Evolutionary conservation across 2,113 vertebrate species (phyloP), one percentile per base, ranked within the genome.

Genomic region (Accipiter virgatus): DNA sequence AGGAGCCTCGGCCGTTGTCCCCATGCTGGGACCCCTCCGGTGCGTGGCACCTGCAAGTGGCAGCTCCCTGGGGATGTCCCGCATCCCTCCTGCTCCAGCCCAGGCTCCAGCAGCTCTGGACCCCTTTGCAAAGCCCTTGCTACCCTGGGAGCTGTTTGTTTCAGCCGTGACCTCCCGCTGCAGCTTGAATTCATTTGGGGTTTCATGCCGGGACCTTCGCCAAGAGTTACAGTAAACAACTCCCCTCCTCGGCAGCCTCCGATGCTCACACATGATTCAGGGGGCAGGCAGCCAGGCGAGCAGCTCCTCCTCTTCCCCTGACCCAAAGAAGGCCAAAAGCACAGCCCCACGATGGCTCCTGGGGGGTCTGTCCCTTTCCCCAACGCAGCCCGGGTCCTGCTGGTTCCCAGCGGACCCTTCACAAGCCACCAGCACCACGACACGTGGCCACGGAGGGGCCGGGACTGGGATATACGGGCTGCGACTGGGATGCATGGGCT

Each of bases 141-240:
- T 62, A 75, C 47, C 66, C 75, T 20, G 34, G 40, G 81, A 84
- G 84, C 77, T 61, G 81, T 47, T 89, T 65, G 90, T 16, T 86
- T 78, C 78, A 59, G 78, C 48, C 11, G 1, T 50, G 81, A 96
- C 63, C 86, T 96, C 93, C 43, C 3, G 4, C 10, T 29, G 67
- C 90, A 93, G 88, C 78, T 59, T 77, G 81, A 77, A 91, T 29
- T 52, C 93, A 65, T 89, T 81, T 71, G 95, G 95, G 96, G 86
- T 90, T 95, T 93, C 34, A 63, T 34, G 86, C 81, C 2, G 13
- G 96, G 91, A 48, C 56, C 82, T 2, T 21, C 2, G 91, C 95
- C 95, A 96, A 65, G 32, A 71, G 19, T 65, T 82, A 70, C 93
- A 93, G 91, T n/a, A 72, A 94, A 86, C 88, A 93, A 75, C 80